Conservation (phyloP, 2,113 vertebrate species). For the Semnornis frantzii region DNA sequence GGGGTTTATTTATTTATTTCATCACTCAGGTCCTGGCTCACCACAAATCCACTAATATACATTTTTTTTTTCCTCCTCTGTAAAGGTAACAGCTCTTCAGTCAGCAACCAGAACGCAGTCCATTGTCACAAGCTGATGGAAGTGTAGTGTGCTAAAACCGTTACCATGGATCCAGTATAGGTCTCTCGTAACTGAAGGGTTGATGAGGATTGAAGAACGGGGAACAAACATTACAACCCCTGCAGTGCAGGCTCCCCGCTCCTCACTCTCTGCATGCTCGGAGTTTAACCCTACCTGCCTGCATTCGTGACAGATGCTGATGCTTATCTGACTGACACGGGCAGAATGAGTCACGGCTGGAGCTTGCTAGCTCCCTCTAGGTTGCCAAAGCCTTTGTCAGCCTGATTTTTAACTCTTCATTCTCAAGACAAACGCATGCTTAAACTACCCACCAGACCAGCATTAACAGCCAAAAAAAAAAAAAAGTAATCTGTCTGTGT, state of each 20-base stretch:
- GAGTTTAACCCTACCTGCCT: slow-evolving; percentile 69
- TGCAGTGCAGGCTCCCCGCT: slow-evolving; percentile 79
- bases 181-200: slow-evolving; percentile 59
- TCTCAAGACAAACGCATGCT: not conserved
- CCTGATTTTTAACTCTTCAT: slow-evolving; percentile 59
- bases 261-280: slow-evolving; percentile 49
- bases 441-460: not conserved
- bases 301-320: slow-evolving; percentile 68
- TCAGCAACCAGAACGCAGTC: slow-evolving; percentile 48
- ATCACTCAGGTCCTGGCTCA: not conserved
- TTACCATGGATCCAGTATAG: slow-evolving; percentile 79
- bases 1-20: slow-evolving; percentile 27
- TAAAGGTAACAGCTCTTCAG: slow-evolving; percentile 30
- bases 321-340: slow-evolving; percentile 63
- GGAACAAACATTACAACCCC: slow-evolving; percentile 69
- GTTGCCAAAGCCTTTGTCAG: slow-evolving; percentile 63
- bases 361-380: slow-evolving; percentile 79
- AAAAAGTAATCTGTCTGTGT: not conserved
- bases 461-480: not conserved
- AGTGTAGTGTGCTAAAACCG: slow-evolving; percentile 63
- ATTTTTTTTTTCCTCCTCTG: not conserved
- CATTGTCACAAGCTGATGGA: slow-evolving; percentile 62
- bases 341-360: slow-evolving; percentile 72
- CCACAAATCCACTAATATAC: slow-evolving; percentile 55
- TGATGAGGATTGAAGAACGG: not conserved